These are phyloP conservation scores for Myripristis jacobus DNA, from an alignment of 2,797 vertebrate genomes.

Conservation along the genomic window DNA sequence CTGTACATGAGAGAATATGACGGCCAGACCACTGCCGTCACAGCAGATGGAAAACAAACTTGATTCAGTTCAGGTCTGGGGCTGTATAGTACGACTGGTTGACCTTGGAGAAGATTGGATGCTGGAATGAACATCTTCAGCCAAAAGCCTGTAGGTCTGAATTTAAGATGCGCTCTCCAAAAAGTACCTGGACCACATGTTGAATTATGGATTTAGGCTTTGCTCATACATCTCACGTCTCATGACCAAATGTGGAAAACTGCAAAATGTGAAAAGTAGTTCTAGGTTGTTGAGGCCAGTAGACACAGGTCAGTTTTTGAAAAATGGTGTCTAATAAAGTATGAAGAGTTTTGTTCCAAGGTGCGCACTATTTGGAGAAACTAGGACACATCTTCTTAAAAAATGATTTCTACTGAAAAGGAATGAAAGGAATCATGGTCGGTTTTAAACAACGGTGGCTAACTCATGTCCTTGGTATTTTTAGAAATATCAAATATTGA, in stretches of 20 bases:
- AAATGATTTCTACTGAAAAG: no score
- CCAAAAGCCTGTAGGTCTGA: constrained; percentile 32
- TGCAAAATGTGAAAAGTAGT: constrained; percentile 23
- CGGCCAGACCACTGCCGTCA: neutral
- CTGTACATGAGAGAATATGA: neutral
- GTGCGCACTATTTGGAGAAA: neutral
- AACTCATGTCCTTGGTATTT: no score
- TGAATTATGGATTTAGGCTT: constrained; percentile 37
- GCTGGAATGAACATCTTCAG: constrained; percentile 26
- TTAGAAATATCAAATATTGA: no score
- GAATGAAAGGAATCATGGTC: no score
- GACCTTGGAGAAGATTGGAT: no score
- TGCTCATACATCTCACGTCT: neutral
- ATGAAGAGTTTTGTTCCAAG: constrained; percentile 2
- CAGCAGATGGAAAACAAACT: constrained; percentile 6
- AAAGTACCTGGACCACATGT: constrained; percentile 10
- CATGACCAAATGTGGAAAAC: constrained; percentile 24
- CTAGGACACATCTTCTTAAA: no score
- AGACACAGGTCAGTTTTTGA: neutral
- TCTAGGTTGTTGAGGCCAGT: constrained; percentile 14
- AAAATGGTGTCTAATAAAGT: constrained; percentile 18
- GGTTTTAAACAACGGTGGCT: no score
- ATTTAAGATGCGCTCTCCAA: constrained; percentile 10
- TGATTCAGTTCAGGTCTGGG: neutral
- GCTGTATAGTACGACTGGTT: neutral